Evolutionary conservation across 2,797 vertebrate genomes (phyloP).

Genomic region (Bradypodion ventrale): DNA sequence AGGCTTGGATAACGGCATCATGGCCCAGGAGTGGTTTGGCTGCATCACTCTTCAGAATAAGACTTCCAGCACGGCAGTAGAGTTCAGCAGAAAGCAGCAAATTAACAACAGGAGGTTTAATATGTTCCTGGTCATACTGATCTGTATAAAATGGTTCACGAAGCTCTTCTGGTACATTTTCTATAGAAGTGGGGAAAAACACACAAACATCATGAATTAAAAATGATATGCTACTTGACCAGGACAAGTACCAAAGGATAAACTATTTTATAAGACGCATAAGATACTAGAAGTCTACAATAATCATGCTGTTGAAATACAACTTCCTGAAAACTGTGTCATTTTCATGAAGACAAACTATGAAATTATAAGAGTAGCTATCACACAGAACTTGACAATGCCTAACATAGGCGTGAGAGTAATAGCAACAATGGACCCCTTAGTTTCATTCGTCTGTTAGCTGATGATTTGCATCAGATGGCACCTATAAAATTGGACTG

Average conservation of each 20-base stretch:
- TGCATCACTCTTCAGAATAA: constrained; percentile 90
- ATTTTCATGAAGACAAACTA: background rate
- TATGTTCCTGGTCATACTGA: constrained; percentile 98
- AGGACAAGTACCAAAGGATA: background rate
- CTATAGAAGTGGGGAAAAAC: constrained; percentile 67
- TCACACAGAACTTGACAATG: background rate
- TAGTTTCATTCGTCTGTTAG: background rate
- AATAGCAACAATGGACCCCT: background rate
- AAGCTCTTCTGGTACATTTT: constrained; percentile 90
- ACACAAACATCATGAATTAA: background rate
- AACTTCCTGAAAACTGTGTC: background rate
- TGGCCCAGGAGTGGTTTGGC: constrained; percentile 91
- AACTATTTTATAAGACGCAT: background rate
- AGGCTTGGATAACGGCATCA: constrained; percentile 92
- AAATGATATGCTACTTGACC: background rate
- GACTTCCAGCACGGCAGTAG: constrained; percentile 92
- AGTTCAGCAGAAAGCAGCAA: constrained; percentile 94
- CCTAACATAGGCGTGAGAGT: background rate
- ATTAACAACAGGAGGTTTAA: constrained; percentile 92
- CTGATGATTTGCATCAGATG: background rate
- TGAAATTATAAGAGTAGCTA: background rate
- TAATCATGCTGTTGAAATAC: background rate
- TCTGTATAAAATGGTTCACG: constrained; percentile 95
- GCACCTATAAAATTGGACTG: background rate
- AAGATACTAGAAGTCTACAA: background rate